These are phyloP conservation scores for Panagrolaimus sp. DNA, from an alignment of 1,140 invertebrate species.

Conservation along the genomic window DNA sequence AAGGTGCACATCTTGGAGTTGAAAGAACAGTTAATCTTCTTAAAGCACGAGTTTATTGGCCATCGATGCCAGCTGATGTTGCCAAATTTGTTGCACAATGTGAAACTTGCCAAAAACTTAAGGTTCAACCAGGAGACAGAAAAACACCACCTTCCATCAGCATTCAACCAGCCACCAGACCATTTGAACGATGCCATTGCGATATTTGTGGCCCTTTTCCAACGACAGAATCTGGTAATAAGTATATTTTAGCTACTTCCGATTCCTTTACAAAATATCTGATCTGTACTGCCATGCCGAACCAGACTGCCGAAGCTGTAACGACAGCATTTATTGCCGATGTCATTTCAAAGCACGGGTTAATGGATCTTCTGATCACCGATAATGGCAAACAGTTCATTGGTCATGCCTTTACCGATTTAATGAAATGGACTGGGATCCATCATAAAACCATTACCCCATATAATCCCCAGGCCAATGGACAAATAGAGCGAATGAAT, in stretches of 20 bases:
- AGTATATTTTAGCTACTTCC: slow-evolving; percentile 11
- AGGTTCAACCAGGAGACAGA: background rate
- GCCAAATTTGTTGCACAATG: background rate
- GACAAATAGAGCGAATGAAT: slow-evolving; percentile 4
- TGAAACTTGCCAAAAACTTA: background rate
- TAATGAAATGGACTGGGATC: slow-evolving; percentile 1
- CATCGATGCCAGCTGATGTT: background rate
- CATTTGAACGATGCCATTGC: slow-evolving; percentile 7
- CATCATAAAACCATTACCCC: slow-evolving; percentile 12
- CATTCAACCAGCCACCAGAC: background rate
- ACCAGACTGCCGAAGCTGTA: background rate
- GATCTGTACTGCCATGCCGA: background rate
- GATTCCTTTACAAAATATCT: slow-evolving; percentile 19
- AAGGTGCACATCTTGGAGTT: slow-evolving; percentile 22
- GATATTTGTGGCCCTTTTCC: slow-evolving; percentile 20
- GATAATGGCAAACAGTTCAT: slow-evolving; percentile 21
- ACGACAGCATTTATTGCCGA: no score
- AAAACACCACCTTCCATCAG: background rate
- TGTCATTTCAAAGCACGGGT: no score
- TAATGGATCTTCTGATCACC: background rate
- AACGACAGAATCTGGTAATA: background rate
- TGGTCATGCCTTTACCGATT: background rate
- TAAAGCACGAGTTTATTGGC: slow-evolving; percentile 20
- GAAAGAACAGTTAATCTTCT: background rate
- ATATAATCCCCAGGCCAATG: slow-evolving; percentile 17